Conservation (phyloP, 2,113 vertebrate genomes). For the Poeciliopsis prolifica region DNA sequence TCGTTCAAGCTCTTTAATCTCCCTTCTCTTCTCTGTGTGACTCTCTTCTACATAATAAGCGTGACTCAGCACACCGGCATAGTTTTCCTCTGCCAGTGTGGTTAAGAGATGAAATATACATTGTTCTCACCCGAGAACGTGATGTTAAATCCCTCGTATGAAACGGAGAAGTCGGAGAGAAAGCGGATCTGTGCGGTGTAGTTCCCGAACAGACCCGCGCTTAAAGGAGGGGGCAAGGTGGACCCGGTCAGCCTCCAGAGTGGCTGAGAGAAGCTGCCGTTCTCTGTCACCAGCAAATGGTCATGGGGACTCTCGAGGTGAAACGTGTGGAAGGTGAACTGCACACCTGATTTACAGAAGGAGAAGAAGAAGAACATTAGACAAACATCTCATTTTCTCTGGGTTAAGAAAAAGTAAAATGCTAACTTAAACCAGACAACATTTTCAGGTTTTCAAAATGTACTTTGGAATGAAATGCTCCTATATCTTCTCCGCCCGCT, state of each 20-base stretch:
- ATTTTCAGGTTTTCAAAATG: slow-evolving; percentile 6
- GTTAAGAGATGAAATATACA: background rate
- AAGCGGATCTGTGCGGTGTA: slow-evolving; percentile 97
- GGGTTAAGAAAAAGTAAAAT: background rate
- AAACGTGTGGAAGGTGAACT: slow-evolving; percentile 97
- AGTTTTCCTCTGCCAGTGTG: background rate
- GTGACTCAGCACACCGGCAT: background rate
- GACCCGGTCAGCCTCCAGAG: slow-evolving; percentile 94
- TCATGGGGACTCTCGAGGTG: slow-evolving; percentile 96
- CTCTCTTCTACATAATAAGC: background rate
- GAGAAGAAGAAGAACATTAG: background rate
- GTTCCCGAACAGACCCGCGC: slow-evolving; percentile 94
- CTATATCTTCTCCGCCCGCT: background rate
- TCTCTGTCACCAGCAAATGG: slow-evolving; percentile 94
- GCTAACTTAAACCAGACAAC: background rate
- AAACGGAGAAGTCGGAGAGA: slow-evolving; percentile 98
- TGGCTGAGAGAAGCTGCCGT: slow-evolving; percentile 91
- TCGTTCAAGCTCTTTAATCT: background rate
- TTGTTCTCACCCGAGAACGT: slow-evolving; percentile 90
- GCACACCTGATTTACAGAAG: slow-evolving; percentile 82
- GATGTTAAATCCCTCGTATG: slow-evolving; percentile 98
- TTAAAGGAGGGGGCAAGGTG: slow-evolving; percentile 87
- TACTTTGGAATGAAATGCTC: slow-evolving; percentile 3
- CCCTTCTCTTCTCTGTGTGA: background rate
- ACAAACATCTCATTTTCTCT: background rate